Evolutionary conservation across 2,888 invertebrate genomes (phyloP).

Genomic region (Aleiodes alternator): DNA sequence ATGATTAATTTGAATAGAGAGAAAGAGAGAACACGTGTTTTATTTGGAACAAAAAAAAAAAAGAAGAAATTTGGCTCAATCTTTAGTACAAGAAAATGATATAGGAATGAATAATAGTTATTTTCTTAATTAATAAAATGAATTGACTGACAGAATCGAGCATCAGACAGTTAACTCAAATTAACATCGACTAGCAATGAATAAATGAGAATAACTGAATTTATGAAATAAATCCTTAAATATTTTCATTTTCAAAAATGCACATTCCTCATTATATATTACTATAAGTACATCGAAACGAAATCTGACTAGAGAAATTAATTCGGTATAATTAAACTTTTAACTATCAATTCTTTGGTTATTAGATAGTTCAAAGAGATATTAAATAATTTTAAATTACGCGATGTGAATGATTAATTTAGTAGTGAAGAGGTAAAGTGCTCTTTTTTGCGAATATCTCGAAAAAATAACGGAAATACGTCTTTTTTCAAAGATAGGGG

Average conservation of each 20-base stretch:
- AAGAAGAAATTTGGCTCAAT: background rate
- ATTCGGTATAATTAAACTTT: conserved; percentile 42
- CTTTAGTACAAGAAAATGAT: conserved; percentile 9
- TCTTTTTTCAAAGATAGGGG: no score
- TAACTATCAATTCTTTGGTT: conserved; percentile 61
- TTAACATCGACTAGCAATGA: conserved; percentile 27
- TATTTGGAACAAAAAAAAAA: no score
- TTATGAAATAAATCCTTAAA: background rate
- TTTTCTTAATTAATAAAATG: background rate
- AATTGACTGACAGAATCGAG: background rate
- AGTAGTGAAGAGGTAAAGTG: no score
- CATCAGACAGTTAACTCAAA: conserved; percentile 13
- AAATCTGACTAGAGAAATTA: conserved; percentile 65
- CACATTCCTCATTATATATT: conserved; percentile 72
- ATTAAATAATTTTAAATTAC: conserved; percentile 19
- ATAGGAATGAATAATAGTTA: background rate
- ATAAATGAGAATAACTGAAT: background rate
- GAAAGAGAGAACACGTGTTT: no score
- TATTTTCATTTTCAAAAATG: conserved; percentile 58
- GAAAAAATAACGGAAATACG: no score
- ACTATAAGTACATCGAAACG: conserved; percentile 70
- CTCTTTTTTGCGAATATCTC: no score
- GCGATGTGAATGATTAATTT: conserved; percentile 9
- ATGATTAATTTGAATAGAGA: no score
- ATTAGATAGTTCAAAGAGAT: conserved; percentile 50